Percentiles rank a stretch among this genome's conserved stretches.
These are phyloP conservation scores for Heterohyrax brucei DNA, from an alignment of 2,797 vertebrate species.

Conservation along the genomic window DNA sequence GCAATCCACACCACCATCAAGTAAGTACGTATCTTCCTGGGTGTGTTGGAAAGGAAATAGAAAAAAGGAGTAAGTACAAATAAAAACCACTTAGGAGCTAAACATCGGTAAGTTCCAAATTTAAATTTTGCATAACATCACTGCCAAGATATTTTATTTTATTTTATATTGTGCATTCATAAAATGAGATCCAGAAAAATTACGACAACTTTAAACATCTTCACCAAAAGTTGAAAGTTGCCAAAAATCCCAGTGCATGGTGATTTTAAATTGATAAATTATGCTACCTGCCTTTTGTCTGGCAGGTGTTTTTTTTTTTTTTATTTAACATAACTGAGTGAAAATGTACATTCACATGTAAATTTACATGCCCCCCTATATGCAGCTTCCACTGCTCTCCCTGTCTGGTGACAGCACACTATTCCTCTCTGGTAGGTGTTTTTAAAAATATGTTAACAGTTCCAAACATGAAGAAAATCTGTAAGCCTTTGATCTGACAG, in stretches of 20 bases:
- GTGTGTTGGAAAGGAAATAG: not conserved
- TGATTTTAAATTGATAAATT: constrained; percentile 51
- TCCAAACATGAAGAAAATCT: not conserved
- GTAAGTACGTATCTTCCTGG: not conserved
- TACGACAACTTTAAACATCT: constrained; percentile 10
- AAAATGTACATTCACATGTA: too few species aligned
- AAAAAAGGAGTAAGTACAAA: constrained; percentile 30
- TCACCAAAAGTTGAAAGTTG: constrained; percentile 48
- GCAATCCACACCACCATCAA: not conserved
- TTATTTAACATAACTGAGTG: too few species aligned
- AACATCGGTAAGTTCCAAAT: not conserved
- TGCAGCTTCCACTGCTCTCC: too few species aligned
- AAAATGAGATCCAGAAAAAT: constrained; percentile 53
- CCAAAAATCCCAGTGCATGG: not conserved
- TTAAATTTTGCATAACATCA: constrained; percentile 19
- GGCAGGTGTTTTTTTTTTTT: not conserved
- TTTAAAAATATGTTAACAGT: not conserved
- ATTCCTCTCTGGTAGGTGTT: not conserved
- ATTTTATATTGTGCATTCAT: constrained; percentile 10
- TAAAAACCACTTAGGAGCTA: not conserved
- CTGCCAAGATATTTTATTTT: not conserved
- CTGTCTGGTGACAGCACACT: too few species aligned
- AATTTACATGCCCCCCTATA: too few species aligned
- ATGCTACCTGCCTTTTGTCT: not conserved
- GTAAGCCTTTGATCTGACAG: constrained; percentile 4